These are phyloP conservation scores for Parnassius apollo DNA, from an alignment of 2,888 invertebrate species.

Conservation along the genomic window DNA sequence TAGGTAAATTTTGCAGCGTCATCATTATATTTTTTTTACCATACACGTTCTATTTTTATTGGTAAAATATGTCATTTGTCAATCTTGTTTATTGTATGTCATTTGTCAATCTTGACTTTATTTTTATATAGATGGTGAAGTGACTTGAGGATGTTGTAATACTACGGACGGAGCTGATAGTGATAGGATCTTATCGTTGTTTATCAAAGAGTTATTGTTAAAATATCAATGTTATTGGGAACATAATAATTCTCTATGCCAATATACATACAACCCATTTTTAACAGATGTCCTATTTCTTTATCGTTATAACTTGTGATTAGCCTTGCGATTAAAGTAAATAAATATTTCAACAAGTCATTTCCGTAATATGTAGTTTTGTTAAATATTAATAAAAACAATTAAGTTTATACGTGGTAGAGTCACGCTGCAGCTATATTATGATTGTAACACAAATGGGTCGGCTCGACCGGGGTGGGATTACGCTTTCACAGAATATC, in stretches of 20 bases:
- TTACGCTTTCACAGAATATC: no score
- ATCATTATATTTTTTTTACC: no score
- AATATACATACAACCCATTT: not conserved
- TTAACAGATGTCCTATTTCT: slow-evolving; percentile 7
- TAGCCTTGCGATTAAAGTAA: slow-evolving; percentile 2
- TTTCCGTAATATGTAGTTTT: no score
- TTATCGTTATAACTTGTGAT: slow-evolving; percentile 1
- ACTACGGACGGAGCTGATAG: not conserved
- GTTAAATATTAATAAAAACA: no score
- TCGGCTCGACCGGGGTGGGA: no score
- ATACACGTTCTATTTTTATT: no score
- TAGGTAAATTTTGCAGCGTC: no score
- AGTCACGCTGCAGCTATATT: no score
- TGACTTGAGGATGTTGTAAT: not conserved
- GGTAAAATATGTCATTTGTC: no score
- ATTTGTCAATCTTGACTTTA: not conserved
- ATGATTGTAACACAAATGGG: no score
- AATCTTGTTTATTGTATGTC: no score
- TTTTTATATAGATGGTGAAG: not conserved
- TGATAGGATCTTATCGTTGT: not conserved
- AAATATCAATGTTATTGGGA: not conserved
- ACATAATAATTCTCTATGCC: not conserved
- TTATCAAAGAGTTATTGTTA: slow-evolving; percentile 1
- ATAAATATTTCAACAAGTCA: not conserved
- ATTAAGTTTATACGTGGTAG: no score